These are phyloP conservation scores for Amphimedon queenslandica DNA, from an alignment of 37 sponge, comb jelly and placozoan genomes.

Conservation along the genomic window DNA sequence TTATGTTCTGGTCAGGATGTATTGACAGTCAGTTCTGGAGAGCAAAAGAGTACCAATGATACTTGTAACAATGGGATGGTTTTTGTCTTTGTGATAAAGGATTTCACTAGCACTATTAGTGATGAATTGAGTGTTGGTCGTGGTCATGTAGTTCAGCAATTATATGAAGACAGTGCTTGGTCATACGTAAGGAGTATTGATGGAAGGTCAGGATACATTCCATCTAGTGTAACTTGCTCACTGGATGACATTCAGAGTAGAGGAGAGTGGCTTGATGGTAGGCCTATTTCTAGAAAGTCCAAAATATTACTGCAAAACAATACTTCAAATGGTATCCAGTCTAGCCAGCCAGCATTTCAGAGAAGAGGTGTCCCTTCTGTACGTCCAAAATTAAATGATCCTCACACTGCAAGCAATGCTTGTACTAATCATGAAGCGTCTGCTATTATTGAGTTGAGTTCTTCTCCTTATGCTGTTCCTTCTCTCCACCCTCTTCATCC, in stretches of 20 bases:
- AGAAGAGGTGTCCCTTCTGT: not conserved
- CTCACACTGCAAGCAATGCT: not conserved
- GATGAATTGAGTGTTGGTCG: slow-evolving; percentile 39
- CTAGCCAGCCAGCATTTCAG: not conserved
- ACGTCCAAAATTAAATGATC: not conserved
- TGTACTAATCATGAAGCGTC: not conserved
- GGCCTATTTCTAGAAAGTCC: not conserved
- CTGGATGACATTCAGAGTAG: slow-evolving; percentile 8
- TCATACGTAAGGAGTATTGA: slow-evolving; percentile 31
- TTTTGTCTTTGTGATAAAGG: slow-evolving; percentile 23
- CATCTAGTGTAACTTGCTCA: slow-evolving; percentile 9
- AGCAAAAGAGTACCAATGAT: too few relatives aligned
- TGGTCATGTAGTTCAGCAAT: slow-evolving; percentile 35
- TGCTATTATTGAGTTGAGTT: not conserved
- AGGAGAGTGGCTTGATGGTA: not conserved
- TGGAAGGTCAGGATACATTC: slow-evolving; percentile 33
- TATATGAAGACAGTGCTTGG: slow-evolving; percentile 26
- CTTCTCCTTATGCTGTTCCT: not conserved
- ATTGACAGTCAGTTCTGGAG: too few relatives aligned
- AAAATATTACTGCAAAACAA: not conserved
- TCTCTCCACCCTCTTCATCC: slow-evolving; percentile 8
- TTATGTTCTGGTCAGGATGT: too few relatives aligned
- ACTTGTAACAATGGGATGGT: too few relatives aligned
- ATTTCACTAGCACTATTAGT: slow-evolving; percentile 2
- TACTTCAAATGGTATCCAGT: not conserved